Evolutionary conservation across 2,797 vertebrate genomes (phyloP), one percentile per base, ranked within the genome.

Genomic region (Lutjanus argentimaculatus): DNA sequence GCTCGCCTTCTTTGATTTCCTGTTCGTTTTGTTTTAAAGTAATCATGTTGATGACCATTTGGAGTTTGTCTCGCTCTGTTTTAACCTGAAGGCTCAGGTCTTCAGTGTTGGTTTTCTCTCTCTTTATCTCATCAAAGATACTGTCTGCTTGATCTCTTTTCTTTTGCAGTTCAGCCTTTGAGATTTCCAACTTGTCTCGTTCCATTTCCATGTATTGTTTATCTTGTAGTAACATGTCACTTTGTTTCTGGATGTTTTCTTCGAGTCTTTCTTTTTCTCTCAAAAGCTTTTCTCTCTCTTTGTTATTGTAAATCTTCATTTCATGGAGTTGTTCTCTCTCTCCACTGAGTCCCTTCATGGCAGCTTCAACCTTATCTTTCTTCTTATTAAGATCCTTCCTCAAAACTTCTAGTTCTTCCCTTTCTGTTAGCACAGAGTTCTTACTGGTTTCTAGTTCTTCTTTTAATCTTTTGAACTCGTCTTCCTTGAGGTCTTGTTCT

Each of bases 281-380:
- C 13, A 11, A 61, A 70, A 72, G 14, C 22, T 19, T 17, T 16
- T 36, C 40, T 11, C 5, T 68, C 19, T 79, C 62, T 36, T 4
- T 45, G 2, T 75, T 56, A 13, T 64, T 17, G 0, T 72, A 53
- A 19, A 8, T 56, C 22, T 40, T 62, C 4, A 56, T 19, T 6
- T 52, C 43, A 49, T 0, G n/a, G 22, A 68, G 21, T 6, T 51
- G 7, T 56, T 82, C 69, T 73, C 49, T 73, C 25, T 82, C 80
- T 13, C 3, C 8, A 42, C 6, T 62, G 12, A 72, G 49, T 6
- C 2, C 67, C 2, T 63, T 21, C 36, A 73, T n/a, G n/a, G n/a
- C n/a, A n/a, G n/a, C n/a, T n/a, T n/a, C n/a, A n/a, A n/a, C n/a
- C n/a, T n/a, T n/a, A n/a, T n/a, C n/a, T n/a, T n/a, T n/a, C 3